phyloP scores from a whole-genome alignment of 1,140 invertebrate species.

The Leptinotarsa undecemlineata region DNA sequence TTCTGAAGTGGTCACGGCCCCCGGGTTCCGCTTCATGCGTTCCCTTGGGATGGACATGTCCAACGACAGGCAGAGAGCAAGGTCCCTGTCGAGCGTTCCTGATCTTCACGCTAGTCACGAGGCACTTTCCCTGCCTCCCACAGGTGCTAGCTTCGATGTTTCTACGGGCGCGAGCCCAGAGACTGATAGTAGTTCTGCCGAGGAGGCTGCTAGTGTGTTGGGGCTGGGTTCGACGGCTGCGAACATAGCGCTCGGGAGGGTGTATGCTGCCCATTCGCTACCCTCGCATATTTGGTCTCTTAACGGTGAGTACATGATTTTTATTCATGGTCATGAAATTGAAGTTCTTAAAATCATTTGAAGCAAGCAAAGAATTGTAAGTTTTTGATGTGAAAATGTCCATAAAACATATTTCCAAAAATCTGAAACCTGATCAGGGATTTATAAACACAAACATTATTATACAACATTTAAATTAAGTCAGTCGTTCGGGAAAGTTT shows the following conservation, averaged over 20 bases:
- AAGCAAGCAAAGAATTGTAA: too few species aligned
- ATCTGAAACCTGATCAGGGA: too few species aligned
- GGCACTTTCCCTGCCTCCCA: conserved; percentile 60
- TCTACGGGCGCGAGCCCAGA: conserved; percentile 63
- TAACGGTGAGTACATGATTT: conserved; percentile 70
- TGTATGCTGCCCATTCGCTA: conserved; percentile 85
- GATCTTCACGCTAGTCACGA: conserved; percentile 69
- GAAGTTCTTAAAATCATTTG: too few species aligned
- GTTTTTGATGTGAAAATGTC: too few species aligned
- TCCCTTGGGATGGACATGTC: conserved; percentile 72
- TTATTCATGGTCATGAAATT: too few species aligned
- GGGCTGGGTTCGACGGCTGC: conserved; percentile 58
- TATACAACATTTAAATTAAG: too few species aligned
- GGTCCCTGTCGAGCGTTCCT: conserved; percentile 79
- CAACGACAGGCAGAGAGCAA: conserved; percentile 74
- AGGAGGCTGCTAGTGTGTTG: conserved; percentile 58
- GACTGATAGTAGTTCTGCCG: conserved; percentile 63
- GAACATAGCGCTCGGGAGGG: conserved; percentile 68
- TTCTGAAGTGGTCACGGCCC: conserved; percentile 66
- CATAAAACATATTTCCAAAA: too few species aligned
- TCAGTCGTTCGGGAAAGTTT: too few species aligned
- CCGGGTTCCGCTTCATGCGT: conserved; percentile 74
- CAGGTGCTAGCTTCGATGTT: conserved; percentile 62
- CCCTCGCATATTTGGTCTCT: conserved; percentile 89
- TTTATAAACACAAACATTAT: too few species aligned